A percentile compares a stretch with the other conserved stretches of the same genome.
Evolutionary conservation across 2,113 vertebrate genomes (phyloP).

Genomic region (Cacatua alba): DNA sequence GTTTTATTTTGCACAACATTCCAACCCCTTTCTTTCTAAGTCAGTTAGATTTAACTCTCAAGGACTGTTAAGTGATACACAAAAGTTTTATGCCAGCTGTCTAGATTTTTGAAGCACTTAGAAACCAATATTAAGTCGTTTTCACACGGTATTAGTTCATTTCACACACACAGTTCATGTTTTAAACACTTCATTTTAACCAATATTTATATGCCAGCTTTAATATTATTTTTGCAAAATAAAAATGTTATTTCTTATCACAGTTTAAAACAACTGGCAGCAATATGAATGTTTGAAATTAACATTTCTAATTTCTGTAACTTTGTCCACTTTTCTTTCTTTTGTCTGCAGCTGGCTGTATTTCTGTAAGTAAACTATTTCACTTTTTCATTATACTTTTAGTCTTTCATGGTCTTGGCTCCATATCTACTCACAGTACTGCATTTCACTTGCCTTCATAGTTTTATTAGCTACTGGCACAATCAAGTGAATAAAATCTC

Average conservation of each 20-base stretch:
- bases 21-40: background rate
- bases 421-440: background rate
- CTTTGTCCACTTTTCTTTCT: background rate
- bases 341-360: background rate
- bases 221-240: background rate
- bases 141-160: background rate
- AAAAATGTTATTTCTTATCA: background rate
- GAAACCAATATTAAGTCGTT: background rate
- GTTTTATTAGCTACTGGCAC: constrained; percentile 30
- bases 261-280: background rate
- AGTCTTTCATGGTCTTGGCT: background rate
- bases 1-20: background rate
- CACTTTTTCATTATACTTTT: background rate
- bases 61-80: background rate
- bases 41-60: background rate
- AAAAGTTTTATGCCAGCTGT: background rate
- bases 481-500: constrained; percentile 38
- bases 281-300: background rate
- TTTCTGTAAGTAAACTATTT: background rate
- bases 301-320: background rate
- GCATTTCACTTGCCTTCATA: background rate
- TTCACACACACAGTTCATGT: background rate
- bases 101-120: background rate
- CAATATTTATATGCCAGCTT: background rate
- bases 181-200: background rate